Conservation (phyloP, 2,113 vertebrate genomes). For the Strix uralensis region DNA sequence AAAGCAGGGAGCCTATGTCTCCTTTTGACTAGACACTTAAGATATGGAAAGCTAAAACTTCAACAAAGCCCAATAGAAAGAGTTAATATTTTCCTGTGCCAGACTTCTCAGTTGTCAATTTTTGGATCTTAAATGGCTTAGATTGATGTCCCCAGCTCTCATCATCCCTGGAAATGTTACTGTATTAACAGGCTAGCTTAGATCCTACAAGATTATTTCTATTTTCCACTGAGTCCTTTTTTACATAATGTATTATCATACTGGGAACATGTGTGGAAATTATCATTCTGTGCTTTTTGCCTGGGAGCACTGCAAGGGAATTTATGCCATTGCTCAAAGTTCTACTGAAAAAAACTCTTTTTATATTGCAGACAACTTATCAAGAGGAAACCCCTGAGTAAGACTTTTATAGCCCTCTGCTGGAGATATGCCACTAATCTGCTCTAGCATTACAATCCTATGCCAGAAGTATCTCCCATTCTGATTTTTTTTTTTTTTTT, state of each 20-base stretch:
- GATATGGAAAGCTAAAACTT: not conserved
- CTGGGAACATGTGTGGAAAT: not conserved
- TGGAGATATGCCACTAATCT: constrained; percentile 30
- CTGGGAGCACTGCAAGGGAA: constrained; percentile 24
- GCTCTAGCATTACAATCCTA: not conserved
- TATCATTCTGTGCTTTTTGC: not conserved
- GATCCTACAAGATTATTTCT: not conserved
- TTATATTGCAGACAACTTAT: constrained; percentile 49
- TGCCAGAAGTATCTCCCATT: not conserved
- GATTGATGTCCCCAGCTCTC: not conserved
- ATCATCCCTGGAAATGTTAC: not conserved
- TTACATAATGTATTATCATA: not conserved
- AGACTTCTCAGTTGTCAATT: not conserved
- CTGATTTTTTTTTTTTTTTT: not conserved
- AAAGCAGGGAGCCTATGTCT: not conserved
- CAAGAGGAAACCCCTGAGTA: constrained; percentile 28
- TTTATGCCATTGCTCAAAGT: constrained; percentile 31
- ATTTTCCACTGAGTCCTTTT: not conserved
- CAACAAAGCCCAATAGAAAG: not conserved
- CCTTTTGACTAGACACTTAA: not conserved
- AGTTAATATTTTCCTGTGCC: not conserved
- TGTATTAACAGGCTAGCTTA: not conserved
- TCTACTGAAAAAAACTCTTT: not conserved
- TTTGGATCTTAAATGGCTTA: not conserved
- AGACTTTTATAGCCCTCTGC: constrained; percentile 22